A percentile compares a stretch with the other conserved stretches of the same genome.
These are phyloP conservation scores for Euleptes europaea DNA, from an alignment of 2,113 vertebrate genomes.

Conservation along the genomic window DNA sequence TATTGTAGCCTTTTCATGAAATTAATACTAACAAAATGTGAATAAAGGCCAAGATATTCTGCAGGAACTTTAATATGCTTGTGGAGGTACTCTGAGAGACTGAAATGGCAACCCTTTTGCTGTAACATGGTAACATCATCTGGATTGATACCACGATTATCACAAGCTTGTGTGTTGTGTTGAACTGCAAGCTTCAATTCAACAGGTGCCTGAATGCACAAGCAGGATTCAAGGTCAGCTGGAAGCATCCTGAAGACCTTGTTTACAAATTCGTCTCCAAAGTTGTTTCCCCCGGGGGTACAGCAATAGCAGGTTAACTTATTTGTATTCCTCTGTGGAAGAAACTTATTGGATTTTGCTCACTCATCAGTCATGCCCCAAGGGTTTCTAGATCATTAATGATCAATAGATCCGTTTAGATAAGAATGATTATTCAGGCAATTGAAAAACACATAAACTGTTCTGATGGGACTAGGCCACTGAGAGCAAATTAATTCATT, in stretches of 20 bases:
- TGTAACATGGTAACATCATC: not conserved
- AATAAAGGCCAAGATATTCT: rapidly evolving
- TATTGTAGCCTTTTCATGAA: not conserved
- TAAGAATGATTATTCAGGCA: slow-evolving; percentile 62
- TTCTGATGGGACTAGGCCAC: slow-evolving; percentile 21
- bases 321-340: slow-evolving; percentile 57
- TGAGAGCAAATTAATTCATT: slow-evolving; percentile 30
- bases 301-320: slow-evolving; percentile 15
- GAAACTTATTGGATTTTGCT: slow-evolving; percentile 56
- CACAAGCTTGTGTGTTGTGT: slow-evolving; percentile 15
- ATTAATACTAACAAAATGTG: not conserved
- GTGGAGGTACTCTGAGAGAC: not conserved
- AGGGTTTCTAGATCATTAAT: slow-evolving; percentile 65
- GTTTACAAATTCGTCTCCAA: slow-evolving; percentile 57
- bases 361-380: slow-evolving; percentile 39
- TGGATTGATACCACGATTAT: not conserved
- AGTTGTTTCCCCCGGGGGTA: slow-evolving; percentile 4
- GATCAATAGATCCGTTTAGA: slow-evolving; percentile 61
- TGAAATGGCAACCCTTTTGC: not conserved
- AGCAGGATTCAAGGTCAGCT: slow-evolving; percentile 47
- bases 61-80: not conserved
- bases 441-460: slow-evolving; percentile 53
- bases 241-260: slow-evolving; percentile 23
- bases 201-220: not conserved
- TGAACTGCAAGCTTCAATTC: not conserved